These are phyloP conservation scores for Ahaetulla prasina DNA, from an alignment of 2,113 vertebrate species.

Conservation along the genomic window DNA sequence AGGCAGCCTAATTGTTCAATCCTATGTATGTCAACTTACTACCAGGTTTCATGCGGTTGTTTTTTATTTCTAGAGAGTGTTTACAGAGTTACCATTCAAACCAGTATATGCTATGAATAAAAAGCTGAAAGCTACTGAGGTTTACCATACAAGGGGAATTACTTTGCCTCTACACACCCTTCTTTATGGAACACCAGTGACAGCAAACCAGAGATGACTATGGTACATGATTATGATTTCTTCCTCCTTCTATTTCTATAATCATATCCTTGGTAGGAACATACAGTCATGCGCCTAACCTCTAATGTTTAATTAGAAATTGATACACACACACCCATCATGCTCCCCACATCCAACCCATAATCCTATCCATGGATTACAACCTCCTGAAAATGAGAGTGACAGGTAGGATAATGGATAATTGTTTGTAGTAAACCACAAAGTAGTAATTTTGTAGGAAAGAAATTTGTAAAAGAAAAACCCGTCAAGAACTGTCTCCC, in stretches of 20 bases:
- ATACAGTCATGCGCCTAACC: background rate
- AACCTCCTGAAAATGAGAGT: background rate
- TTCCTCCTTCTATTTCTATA: background rate
- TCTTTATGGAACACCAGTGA: background rate
- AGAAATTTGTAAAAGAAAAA: background rate
- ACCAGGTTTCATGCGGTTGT: background rate
- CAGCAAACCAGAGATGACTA: background rate
- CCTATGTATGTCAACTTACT: background rate
- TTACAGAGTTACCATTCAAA: background rate
- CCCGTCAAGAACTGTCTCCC: background rate
- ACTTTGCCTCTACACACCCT: background rate
- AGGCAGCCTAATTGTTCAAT: background rate
- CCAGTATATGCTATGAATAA: background rate
- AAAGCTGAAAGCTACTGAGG: background rate
- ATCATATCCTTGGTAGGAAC: background rate
- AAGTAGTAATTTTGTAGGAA: background rate
- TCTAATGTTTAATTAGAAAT: background rate
- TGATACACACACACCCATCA: background rate
- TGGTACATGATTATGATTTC: background rate
- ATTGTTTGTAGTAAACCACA: background rate
- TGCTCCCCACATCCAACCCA: background rate
- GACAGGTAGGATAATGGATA: background rate
- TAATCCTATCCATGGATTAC: background rate
- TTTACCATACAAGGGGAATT: background rate
- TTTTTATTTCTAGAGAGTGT: background rate